A percentile compares a stretch with the other conserved stretches of the same genome.
phyloP scores from a whole-genome alignment of 2,888 invertebrate species.

The Bombyx huttoni region DNA sequence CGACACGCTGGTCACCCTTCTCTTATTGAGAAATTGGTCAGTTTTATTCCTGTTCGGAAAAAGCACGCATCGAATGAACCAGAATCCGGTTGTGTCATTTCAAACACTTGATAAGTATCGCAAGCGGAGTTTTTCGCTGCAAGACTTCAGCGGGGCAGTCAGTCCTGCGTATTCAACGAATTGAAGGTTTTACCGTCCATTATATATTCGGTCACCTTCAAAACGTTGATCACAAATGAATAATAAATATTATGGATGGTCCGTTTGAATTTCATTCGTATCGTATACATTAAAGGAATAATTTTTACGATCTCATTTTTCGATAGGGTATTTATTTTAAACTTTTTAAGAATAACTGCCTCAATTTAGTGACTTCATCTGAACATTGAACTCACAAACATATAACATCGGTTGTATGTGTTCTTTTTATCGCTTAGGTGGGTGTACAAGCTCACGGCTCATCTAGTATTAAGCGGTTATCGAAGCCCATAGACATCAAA shows the following conservation, averaged over 20 bases:
- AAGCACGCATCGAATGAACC: conserved; percentile 45
- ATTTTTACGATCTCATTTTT: too few species aligned
- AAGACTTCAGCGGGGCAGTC: conserved; percentile 58
- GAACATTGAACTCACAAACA: too few species aligned
- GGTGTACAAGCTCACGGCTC: too few species aligned
- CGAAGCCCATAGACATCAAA: too few species aligned
- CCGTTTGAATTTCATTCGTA: neutral
- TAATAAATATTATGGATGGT: conserved; percentile 55
- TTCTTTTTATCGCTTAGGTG: too few species aligned
- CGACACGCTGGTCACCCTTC: conserved; percentile 63
- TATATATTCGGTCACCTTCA: conserved; percentile 65
- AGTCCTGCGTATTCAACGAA: conserved; percentile 60
- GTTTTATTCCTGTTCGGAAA: conserved; percentile 58
- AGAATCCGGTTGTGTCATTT: conserved; percentile 72
- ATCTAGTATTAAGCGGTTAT: too few species aligned
- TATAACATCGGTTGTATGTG: too few species aligned
- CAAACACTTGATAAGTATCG: conserved; percentile 73
- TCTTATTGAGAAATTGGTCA: conserved; percentile 73
- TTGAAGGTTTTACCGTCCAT: conserved; percentile 45
- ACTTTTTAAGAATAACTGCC: too few species aligned
- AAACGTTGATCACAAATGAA: conserved; percentile 59
- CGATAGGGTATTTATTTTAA: too few species aligned
- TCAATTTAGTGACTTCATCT: too few species aligned
- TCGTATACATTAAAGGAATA: too few species aligned
- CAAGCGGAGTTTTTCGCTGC: conserved; percentile 49